Conservation (phyloP, 2,113 vertebrate species). For the Aspiorhynchus laticeps region DNA sequence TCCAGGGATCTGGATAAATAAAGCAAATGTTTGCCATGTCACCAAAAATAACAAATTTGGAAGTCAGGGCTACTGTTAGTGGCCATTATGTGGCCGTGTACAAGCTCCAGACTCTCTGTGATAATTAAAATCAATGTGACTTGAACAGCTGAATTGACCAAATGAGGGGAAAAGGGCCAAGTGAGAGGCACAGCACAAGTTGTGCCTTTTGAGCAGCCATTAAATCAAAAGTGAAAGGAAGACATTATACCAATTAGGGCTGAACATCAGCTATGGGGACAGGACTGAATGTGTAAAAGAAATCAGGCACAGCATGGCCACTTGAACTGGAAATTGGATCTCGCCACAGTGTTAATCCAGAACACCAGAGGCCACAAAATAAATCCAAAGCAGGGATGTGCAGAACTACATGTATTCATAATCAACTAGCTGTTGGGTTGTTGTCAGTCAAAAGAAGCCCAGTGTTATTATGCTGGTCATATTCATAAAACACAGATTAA, state of each 20-base stretch:
- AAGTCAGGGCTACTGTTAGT: neutral
- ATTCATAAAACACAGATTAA: neutral
- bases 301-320: slow-evolving; percentile 17
- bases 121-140: slow-evolving; percentile 28
- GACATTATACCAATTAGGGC: slow-evolving; percentile 23
- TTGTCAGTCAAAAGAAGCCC: neutral
- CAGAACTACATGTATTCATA: neutral
- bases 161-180: slow-evolving; percentile 5
- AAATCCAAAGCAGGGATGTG: neutral
- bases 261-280: slow-evolving; percentile 8
- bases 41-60: neutral
- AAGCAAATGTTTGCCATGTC: neutral
- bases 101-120: neutral
- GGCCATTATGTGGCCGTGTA: neutral
- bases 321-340: neutral
- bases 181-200: neutral
- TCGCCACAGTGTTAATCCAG: neutral
- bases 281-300: slow-evolving; percentile 28
- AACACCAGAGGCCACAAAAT: neutral
- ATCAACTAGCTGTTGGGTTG: neutral
- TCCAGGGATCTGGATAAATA: neutral
- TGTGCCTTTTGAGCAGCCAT: slow-evolving; percentile 15
- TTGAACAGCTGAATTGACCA: slow-evolving; percentile 28
- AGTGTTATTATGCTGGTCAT: neutral
- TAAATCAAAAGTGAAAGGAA: slow-evolving; percentile 38